Base-by-base conservation (phyloP, 2,113 vertebrate species). In the Stegastes partitus region DNA sequence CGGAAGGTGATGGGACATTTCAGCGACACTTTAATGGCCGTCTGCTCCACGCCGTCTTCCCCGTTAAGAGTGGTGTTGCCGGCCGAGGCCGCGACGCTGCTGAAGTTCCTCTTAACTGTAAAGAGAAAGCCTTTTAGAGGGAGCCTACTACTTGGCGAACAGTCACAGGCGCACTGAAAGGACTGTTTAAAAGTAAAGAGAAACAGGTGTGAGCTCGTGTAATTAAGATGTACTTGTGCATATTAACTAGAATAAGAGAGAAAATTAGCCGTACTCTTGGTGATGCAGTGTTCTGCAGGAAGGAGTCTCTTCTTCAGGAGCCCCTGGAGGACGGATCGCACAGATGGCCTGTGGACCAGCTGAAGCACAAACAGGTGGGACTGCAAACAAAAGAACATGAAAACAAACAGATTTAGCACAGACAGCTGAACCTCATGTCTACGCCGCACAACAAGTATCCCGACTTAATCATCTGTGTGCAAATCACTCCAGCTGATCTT, bases 321-420 rank as follows among this genome's bases (percentile, higher is more conserved):
- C 74, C 98, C 98, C 93, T 99, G 98, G 78, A 99, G 96, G 57
- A 99, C 98, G 0, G 98, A 99, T 75, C 98, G 96, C 72, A 99
- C 98, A 0, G 98, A 99, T 34, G 98, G 98, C 90, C 98, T 93
- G 90, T 99, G 98, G 62, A 99, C 98, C 94, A 99, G 93, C 94
- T 99, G 98, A 90, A 99, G 95, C 94, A 99, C 98, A 83, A 99
- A 99, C 94, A 99, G 95, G 95, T 99, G 98, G 21, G 98, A 99
- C 98, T 99, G 96, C 77, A 74, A 61, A 76, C 75, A 72, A 59
- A 79, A 62, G 47, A 51, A 77, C 39, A 87, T 15, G 18, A n/a
- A 68, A 50, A 79, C 31, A 65, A 73, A 70, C 59, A 54, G 50
- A 68, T 51, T 85, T 61, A 80, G 37, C 31, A 55, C 28, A 47